Evolutionary conservation across 2,113 vertebrate genomes (phyloP).

Genomic region (Psittacara wagleri): DNA sequence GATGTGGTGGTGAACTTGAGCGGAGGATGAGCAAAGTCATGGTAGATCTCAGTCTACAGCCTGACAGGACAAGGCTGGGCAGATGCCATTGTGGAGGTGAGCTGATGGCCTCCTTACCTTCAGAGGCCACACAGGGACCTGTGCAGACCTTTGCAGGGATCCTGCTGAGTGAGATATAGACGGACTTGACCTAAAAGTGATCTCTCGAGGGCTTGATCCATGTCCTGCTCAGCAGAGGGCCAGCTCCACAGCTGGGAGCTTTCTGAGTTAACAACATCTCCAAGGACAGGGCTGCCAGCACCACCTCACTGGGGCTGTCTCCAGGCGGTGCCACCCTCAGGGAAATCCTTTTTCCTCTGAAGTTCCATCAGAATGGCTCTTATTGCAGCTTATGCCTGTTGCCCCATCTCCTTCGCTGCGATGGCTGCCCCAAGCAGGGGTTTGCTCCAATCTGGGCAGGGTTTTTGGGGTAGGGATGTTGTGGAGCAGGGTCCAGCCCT

Average conservation of each 20-base stretch:
- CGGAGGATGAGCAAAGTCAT: background rate
- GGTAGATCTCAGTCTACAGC: fast-evolving
- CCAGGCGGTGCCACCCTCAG: background rate
- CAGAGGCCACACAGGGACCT: background rate
- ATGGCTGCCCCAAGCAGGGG: fast-evolving
- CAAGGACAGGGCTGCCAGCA: background rate
- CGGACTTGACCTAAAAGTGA: background rate
- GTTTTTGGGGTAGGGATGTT: background rate
- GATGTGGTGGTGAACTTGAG: fast-evolving
- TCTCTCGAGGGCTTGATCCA: background rate
- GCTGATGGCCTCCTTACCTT: background rate
- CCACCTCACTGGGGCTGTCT: background rate
- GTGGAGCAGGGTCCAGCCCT: background rate
- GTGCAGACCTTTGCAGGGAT: background rate
- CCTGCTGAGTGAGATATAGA: background rate
- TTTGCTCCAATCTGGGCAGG: background rate
- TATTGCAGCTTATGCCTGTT: background rate
- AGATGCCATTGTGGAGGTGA: background rate
- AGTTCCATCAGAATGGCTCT: background rate
- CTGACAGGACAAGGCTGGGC: background rate
- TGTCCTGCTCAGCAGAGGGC: background rate
- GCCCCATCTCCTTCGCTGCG: fast-evolving
- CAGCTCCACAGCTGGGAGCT: background rate
- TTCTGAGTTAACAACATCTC: background rate
- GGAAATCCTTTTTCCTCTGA: background rate